Percentiles rank a stretch among this genome's conserved stretches.
Conservation (phyloP, 1,140 invertebrate species). For the Hypsibius dujardini region DNA sequence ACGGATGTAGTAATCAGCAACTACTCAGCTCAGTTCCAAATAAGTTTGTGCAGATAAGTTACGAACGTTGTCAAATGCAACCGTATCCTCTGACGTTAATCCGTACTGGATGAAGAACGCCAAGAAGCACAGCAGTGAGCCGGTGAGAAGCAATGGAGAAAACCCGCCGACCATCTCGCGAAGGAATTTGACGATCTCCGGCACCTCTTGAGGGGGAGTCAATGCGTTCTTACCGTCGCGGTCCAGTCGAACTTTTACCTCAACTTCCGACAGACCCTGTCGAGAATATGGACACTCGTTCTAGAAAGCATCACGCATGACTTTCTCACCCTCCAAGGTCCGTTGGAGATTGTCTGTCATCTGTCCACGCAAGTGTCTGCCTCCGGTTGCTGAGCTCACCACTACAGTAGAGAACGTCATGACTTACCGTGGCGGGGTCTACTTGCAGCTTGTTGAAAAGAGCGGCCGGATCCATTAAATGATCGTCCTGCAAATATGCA, state of each 20-base stretch:
- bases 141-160: slow-evolving; percentile 54
- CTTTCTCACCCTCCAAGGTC: too few species aligned
- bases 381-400: too few species aligned
- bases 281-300: not conserved
- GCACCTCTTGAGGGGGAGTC: slow-evolving; percentile 42
- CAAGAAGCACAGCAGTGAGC: slow-evolving; percentile 49
- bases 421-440: slow-evolving; percentile 78
- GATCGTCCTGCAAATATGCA: slow-evolving; percentile 50
- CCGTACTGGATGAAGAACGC: slow-evolving; percentile 40
- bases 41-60: not conserved
- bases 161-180: slow-evolving; percentile 52
- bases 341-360: too few species aligned
- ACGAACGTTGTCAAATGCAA: slow-evolving; percentile 35
- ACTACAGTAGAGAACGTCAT: not conserved
- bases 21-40: slow-evolving; percentile 18
- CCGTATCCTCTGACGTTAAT: slow-evolving; percentile 29
- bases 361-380: too few species aligned
- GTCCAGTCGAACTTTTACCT: slow-evolving; percentile 35
- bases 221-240: slow-evolving; percentile 34
- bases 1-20: not conserved
- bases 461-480: slow-evolving; percentile 89
- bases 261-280: slow-evolving; percentile 40
- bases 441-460: slow-evolving; percentile 83
- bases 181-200: slow-evolving; percentile 46
- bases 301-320: not conserved